Evolutionary conservation across 2,888 invertebrate species (phyloP), one percentile per base, ranked within the genome.

Genomic region (Helleia helle): DNA sequence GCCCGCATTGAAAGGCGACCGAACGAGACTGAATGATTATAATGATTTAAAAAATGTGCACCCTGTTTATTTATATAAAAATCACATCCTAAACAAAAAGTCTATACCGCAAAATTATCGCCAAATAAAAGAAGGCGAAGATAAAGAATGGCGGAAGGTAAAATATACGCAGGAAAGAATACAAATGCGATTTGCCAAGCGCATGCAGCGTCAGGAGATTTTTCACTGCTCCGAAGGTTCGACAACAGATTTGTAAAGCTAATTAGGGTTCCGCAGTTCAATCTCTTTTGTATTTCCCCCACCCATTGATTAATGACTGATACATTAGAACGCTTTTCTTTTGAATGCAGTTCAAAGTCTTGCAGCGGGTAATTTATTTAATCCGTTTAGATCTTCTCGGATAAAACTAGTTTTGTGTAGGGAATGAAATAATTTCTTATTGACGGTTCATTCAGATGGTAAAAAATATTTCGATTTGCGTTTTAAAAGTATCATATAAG

Each of bases 151-250:
- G 34, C 22, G 22, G 11, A 9, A 11, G 12, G 18, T 34, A 4
- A 34, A 34, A 34, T 34, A 34, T 34, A 34, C 34, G 34, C 18
- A 18, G 34, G 34, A 3, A 8, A 22, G 22, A 34, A 22, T 22
- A 34, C 34, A 11, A 34, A 34, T 34, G 18, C 34, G 34, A 18
- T 12, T 11, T 18, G 11, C 34, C 18, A 6, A 39, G 30, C 34
- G 34, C 34, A 34, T 34, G 34, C 18, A 34, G 26, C 25, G 25
- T 37, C 18, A 34, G 28, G 40, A 58, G 34, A 34, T 34, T 34
- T 51, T 58, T 50, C 50, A 46, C 46, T 47, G 49, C 47, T 54
- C 46, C 42, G 44, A 47, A 51, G 45, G 43, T 48, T 49, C 46
- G 46, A 47, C 41, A 31, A 27, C 24, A 38, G 42, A 50, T 50